phyloP scores from a whole-genome alignment of 1,140 invertebrate species.

The Reticulitermes speratus region DNA sequence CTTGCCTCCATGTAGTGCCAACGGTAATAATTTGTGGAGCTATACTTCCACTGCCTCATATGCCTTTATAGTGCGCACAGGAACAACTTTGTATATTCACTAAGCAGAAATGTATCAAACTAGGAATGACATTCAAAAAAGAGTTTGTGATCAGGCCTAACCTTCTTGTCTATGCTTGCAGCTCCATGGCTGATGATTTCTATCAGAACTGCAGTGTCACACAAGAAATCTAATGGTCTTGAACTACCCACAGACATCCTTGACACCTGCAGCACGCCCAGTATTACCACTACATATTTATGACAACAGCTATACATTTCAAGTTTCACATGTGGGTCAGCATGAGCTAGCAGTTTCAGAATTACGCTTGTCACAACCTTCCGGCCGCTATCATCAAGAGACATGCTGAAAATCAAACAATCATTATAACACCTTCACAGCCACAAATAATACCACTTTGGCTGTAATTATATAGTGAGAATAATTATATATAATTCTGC shows the following conservation, averaged over 20 bases:
- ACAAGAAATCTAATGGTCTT: constrained; percentile 51
- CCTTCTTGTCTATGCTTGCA: constrained; percentile 47
- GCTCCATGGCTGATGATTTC: constrained; percentile 64
- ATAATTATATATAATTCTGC: too few species aligned
- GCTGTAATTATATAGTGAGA: too few species aligned
- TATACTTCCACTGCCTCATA: too few species aligned
- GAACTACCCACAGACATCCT: constrained; percentile 22
- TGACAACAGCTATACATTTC: constrained; percentile 49
- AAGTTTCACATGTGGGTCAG: constrained; percentile 44
- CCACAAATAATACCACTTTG: neutral
- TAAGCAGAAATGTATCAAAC: too few species aligned
- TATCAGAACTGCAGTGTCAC: constrained; percentile 55
- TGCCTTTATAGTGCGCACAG: too few species aligned
- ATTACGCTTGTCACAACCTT: constrained; percentile 42
- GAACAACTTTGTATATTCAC: too few species aligned
- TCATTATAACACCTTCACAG: too few species aligned
- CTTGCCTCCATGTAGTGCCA: too few species aligned
- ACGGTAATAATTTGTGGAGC: too few species aligned
- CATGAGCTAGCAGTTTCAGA: constrained; percentile 43
- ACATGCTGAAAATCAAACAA: constrained; percentile 35
- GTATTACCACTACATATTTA: constrained; percentile 42
- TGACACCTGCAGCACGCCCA: constrained; percentile 48
- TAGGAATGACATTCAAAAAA: too few species aligned
- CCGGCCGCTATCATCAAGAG: constrained; percentile 38
- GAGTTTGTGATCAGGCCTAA: constrained; percentile 34